A percentile compares a stretch with the other conserved stretches of the same genome.
These are phyloP conservation scores for Cheilinus undulatus DNA, from an alignment of 2,113 vertebrate species.

Conservation along the genomic window DNA sequence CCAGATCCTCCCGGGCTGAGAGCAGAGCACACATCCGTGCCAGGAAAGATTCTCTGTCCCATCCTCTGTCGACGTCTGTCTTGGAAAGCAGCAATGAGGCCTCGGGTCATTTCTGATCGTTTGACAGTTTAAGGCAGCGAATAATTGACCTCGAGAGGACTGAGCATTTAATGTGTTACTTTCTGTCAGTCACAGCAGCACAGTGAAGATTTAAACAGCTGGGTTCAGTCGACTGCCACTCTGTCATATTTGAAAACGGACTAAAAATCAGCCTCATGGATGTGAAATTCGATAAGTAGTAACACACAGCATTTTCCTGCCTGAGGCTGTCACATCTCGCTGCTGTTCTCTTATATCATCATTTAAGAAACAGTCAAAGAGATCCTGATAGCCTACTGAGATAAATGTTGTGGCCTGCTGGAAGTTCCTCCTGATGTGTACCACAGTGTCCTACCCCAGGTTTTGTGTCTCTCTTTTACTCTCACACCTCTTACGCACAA, in stretches of 20 bases:
- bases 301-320: conserved; percentile 22
- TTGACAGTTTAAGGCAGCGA: conserved; percentile 55
- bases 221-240: conserved; percentile 7
- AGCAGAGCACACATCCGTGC: conserved; percentile 76
- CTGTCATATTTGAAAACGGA: conserved; percentile 26
- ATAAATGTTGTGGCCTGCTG: conserved; percentile 47
- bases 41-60: conserved; percentile 68
- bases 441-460: conserved; percentile 33
- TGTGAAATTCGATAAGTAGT: conserved; percentile 51
- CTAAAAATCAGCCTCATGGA: conserved; percentile 24
- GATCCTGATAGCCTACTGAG: conserved; percentile 43
- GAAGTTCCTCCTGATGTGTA: conserved; percentile 52
- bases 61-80: conserved; percentile 69
- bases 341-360: conserved; percentile 42
- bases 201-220: conserved; percentile 17
- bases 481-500: conserved; percentile 20
- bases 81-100: conserved; percentile 47
- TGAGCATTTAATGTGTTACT: conserved; percentile 24
- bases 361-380: conserved; percentile 44
- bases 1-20: conserved; percentile 86
- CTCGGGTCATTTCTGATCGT: conserved; percentile 62
- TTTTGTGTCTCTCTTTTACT: conserved; percentile 7
- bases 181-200: conserved; percentile 27
- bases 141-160: conserved; percentile 37
- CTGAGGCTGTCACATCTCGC: conserved; percentile 48